Percentiles rank a stretch among this genome's conserved stretches.
Conservation (phyloP, 1,140 invertebrate genomes). For the Leptinotarsa undecemlineata region DNA sequence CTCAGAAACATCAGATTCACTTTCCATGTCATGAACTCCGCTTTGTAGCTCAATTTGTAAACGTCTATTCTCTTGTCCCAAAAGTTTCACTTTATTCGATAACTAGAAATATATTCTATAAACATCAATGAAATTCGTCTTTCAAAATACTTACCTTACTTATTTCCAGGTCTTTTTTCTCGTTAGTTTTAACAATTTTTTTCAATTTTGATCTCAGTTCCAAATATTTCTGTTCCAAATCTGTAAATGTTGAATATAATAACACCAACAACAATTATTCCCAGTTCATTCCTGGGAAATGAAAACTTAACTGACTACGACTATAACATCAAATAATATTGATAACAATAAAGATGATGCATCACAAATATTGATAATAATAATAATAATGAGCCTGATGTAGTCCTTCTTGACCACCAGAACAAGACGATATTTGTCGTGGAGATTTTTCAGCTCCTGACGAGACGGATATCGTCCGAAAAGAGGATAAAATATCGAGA, state of each 20-base stretch:
- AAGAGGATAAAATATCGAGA: no score
- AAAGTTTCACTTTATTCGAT: constrained; percentile 57
- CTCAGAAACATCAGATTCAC: constrained; percentile 57
- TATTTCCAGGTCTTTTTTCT: constrained; percentile 51
- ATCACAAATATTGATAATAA: no score
- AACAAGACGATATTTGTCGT: no score
- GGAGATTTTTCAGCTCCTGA: no score
- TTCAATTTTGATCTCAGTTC: constrained; percentile 59
- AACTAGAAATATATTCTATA: constrained; percentile 44
- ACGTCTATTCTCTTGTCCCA: constrained; percentile 59
- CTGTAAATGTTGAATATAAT: constrained; percentile 37
- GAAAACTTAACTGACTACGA: no score
- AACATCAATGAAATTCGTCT: neutral
- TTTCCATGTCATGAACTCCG: constrained; percentile 50
- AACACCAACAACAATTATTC: no score
- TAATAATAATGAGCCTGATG: no score
- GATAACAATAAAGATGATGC: no score
- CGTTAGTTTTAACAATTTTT: constrained; percentile 58
- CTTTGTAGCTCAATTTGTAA: constrained; percentile 56
- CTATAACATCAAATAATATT: no score
- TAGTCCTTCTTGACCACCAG: no score
- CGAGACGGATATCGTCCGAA: no score
- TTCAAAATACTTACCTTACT: constrained; percentile 33
- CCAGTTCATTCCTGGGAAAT: no score
- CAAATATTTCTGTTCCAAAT: constrained; percentile 55